Base-by-base conservation (phyloP, 2,113 vertebrate species). In the Brienomyrus longianalis region DNA sequence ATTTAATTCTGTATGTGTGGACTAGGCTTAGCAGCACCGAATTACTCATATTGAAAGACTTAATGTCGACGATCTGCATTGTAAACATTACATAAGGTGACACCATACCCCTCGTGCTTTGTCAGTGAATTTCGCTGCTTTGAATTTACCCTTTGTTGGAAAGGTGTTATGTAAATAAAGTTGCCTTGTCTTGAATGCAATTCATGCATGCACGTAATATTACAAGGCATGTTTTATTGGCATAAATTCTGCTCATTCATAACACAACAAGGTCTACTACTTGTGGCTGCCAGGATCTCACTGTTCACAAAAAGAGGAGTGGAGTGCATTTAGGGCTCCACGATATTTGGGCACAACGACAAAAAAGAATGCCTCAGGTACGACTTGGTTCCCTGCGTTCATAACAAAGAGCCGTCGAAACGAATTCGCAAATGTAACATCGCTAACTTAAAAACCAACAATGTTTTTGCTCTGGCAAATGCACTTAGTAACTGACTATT, bases 401-500 rank as follows among this genome's bases (percentile, higher is more conserved):
- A 39, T 39, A 39, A 39, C 39, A 39, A 39, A 39, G 39, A 31
- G 31, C 31, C 31, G 31, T 31, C 31, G 31, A 39, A 39, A 39
- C 39, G 39, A 39, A 39, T 39, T 39, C 2, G 39, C 39, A 39
- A 39, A 39, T 39, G 39, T 39, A 39, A 39, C 39, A 39, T 39
- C 39, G 39, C 39, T 39, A 39, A 1, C 39, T 39, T 39, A 39
- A 39, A 39, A 39, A 39, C 39, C 39, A 39, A 39, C 39, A 2
- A 39, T 39, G 39, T 2, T 39, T 39, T 39, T 39, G 1, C 39
- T 39, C 91, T 56, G 23, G 31, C 86, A 90, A 88, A 90, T 8
- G 83, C 83, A 87, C 27, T 88, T 43, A 92, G 39, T 80, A 51
- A 70, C 90, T 90, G 52, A 86, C 85, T 83, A 66, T 52, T 86